phyloP scores from a whole-genome alignment of 2,888 invertebrate genomes.

The Agrotis clavis region DNA sequence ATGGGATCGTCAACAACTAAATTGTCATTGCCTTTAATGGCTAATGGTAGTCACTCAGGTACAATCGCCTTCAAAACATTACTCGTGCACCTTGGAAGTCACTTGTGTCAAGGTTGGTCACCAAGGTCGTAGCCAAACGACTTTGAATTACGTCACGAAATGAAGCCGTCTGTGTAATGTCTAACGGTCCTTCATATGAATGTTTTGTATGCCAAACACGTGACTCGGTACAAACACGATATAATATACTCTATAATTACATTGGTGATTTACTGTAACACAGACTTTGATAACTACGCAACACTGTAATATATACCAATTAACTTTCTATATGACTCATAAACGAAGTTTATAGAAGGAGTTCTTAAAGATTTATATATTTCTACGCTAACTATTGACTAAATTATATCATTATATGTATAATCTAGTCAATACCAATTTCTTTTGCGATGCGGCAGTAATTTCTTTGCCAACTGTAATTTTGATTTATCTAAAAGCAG shows the following conservation, averaged over 20 bases:
- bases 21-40: conserved; percentile 34
- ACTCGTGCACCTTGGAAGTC: conserved; percentile 13
- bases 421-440: not conserved
- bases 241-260: conserved; percentile 33
- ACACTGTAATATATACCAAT: conserved; percentile 41
- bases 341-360: conserved; percentile 5
- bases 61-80: conserved; percentile 35
- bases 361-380: conserved; percentile 14
- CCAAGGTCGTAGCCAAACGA: conserved; percentile 44
- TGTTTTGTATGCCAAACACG: conserved; percentile 57
- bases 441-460: conserved; percentile 5
- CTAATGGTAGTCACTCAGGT: conserved; percentile 20
- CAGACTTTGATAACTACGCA: conserved; percentile 57
- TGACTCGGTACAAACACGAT: conserved; percentile 46
- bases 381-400: not conserved
- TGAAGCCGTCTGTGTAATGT: conserved; percentile 72
- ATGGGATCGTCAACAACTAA: conserved; percentile 34
- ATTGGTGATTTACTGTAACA: conserved; percentile 25
- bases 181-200: conserved; percentile 64
- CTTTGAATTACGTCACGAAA: conserved; percentile 61
- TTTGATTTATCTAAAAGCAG: conserved; percentile 5
- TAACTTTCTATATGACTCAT: conserved; percentile 22
- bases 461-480: not conserved
- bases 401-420: too few relatives aligned
- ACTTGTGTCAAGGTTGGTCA: conserved; percentile 44